Percentiles rank a stretch among this genome's conserved stretches.
Evolutionary conservation across 2,797 vertebrate species (phyloP).

Genomic region (Phrynocephalus guinanensis): DNA sequence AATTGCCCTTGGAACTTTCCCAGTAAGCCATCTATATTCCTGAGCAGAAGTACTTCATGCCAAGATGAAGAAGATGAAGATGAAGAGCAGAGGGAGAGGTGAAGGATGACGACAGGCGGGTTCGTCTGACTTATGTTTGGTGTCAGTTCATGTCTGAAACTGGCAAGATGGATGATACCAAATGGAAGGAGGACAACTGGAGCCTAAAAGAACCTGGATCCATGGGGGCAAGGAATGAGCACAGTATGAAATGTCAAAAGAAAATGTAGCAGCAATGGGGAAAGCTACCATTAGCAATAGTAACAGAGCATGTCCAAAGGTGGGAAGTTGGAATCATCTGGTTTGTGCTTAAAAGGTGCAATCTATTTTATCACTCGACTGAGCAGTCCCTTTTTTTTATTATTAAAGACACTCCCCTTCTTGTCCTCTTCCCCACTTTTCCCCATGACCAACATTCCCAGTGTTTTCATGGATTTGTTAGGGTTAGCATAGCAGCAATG

Average conservation of each 20-base stretch:
- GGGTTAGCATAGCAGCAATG: too few species aligned
- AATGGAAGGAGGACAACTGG: not conserved
- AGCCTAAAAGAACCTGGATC: not conserved
- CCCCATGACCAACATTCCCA: too few species aligned
- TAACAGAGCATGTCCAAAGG: too few species aligned
- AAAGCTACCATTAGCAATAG: not conserved
- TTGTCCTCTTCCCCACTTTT: too few species aligned
- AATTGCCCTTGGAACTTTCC: slow-evolving; percentile 12
- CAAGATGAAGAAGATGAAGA: not conserved
- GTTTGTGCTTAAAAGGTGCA: too few species aligned
- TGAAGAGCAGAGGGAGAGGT: not conserved
- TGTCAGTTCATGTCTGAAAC: not conserved
- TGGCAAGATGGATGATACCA: not conserved
- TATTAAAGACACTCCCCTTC: too few species aligned
- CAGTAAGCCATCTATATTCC: not conserved
- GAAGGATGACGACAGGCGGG: not conserved
- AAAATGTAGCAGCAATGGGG: not conserved
- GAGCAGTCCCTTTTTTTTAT: too few species aligned
- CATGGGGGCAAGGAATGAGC: not conserved
- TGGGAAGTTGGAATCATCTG: too few species aligned
- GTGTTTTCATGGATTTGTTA: too few species aligned
- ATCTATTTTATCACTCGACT: too few species aligned
- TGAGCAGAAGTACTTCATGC: not conserved
- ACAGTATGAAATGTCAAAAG: not conserved
- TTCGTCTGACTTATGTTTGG: not conserved